Percentiles rank a stretch among this genome's conserved stretches.
phyloP scores from a whole-genome alignment of 2,888 invertebrate species.

The Venustoraphidia nigricollis region DNA sequence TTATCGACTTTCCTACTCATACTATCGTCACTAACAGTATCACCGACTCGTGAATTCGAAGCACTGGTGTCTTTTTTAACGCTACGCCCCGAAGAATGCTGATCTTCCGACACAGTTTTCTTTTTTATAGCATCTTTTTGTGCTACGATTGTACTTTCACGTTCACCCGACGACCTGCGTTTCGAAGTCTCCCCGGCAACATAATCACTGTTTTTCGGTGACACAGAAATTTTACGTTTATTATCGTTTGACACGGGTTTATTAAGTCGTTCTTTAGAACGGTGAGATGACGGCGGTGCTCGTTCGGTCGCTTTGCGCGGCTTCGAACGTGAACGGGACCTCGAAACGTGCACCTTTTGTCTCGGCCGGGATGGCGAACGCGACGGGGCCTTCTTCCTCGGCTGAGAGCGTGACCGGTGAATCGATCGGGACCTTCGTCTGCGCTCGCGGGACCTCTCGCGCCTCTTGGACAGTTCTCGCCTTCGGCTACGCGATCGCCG shows the following conservation, averaged over 20 bases:
- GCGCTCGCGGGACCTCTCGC: constrained; percentile 4
- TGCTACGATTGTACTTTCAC: constrained; percentile 3
- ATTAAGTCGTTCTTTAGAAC: background rate
- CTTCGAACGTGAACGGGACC: background rate
- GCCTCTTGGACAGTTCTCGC: constrained; percentile 7
- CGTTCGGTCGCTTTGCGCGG: background rate
- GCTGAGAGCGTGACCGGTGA: background rate
- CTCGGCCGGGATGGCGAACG: too few relatives aligned
- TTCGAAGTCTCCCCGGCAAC: constrained; percentile 12
- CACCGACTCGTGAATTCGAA: constrained; percentile 9
- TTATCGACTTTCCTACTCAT: constrained; percentile 12
- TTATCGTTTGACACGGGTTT: background rate
- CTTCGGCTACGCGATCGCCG: constrained; percentile 9
- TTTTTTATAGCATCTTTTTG: constrained; percentile 16
- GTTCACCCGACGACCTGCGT: constrained; percentile 12
- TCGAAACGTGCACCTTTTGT: background rate
- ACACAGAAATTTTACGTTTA: constrained; percentile 1
- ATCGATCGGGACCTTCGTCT: background rate
- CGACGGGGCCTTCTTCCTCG: background rate
- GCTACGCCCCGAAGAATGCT: too few relatives aligned
- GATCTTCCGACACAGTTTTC: constrained; percentile 9
- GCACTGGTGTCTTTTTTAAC: too few relatives aligned
- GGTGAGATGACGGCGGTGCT: background rate
- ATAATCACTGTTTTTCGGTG: background rate
- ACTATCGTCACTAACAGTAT: constrained; percentile 15